Conservation (phyloP, 1,140 invertebrate species). For the Papilio machaon region DNA sequence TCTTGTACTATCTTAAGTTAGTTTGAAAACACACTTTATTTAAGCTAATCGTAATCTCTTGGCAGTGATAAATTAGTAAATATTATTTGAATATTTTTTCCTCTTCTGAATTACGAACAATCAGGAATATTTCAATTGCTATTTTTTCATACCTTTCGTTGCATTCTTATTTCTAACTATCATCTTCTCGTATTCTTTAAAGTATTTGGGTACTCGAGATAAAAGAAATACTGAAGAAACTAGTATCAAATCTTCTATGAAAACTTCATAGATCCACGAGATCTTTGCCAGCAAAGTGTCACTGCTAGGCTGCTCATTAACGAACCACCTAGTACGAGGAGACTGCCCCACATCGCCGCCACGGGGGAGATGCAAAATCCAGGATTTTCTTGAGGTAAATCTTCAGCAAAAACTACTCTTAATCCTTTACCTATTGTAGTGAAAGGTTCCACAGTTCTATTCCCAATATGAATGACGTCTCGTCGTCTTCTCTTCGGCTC, state of each 20-base stretch:
- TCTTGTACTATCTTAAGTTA: constrained; percentile 1
- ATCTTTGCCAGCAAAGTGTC: constrained; percentile 69
- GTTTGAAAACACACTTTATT: background rate
- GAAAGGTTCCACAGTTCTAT: constrained; percentile 81
- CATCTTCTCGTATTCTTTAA: background rate
- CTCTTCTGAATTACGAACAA: background rate
- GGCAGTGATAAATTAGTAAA: constrained; percentile 32
- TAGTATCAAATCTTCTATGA: constrained; percentile 40
- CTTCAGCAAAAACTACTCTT: constrained; percentile 86
- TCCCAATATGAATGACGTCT: constrained; percentile 74
- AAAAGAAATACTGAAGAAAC: background rate
- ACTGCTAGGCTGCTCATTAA: constrained; percentile 69
- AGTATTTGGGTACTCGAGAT: background rate
- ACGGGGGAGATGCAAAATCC: constrained; percentile 72
- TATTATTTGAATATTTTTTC: background rate
- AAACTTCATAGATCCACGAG: constrained; percentile 63
- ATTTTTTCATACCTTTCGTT: background rate
- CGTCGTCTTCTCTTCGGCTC: constrained; percentile 84
- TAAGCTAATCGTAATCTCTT: background rate
- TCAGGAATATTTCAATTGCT: background rate
- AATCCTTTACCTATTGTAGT: constrained; percentile 84
- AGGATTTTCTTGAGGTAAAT: constrained; percentile 76
- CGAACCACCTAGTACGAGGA: constrained; percentile 69
- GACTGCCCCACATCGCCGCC: constrained; percentile 76
- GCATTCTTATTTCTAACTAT: background rate